Percentiles rank a stretch among this genome's conserved stretches.
Evolutionary conservation across 2,888 invertebrate genomes (phyloP).

Genomic region (Dryadula phaetusa): DNA sequence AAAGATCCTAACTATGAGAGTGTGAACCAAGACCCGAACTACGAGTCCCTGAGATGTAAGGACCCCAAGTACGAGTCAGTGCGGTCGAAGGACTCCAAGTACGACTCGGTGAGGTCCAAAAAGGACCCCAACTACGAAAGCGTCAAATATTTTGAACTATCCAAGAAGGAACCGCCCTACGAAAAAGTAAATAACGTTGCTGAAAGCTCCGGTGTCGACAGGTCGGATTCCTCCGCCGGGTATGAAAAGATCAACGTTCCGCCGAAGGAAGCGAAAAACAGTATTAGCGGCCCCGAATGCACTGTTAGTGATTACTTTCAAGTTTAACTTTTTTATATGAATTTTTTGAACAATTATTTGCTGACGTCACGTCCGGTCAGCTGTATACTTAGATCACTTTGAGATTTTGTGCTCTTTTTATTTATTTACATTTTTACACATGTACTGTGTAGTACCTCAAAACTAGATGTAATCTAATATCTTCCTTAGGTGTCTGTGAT

Average conservation of each 20-base stretch:
- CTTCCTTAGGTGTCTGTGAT: constrained; percentile 82
- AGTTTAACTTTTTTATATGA: constrained; percentile 58
- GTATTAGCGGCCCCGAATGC: constrained; percentile 72
- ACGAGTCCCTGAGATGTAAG: constrained; percentile 86
- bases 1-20: constrained; percentile 89
- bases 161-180: constrained; percentile 87
- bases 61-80: constrained; percentile 91
- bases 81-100: constrained; percentile 77
- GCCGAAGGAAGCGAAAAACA: constrained; percentile 66
- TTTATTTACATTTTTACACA: constrained; percentile 63
- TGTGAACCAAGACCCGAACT: constrained; percentile 88
- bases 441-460: constrained; percentile 69
- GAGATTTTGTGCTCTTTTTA: constrained; percentile 70
- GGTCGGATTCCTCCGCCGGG: constrained; percentile 74
- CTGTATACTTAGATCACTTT: constrained; percentile 49
- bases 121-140: constrained; percentile 93
- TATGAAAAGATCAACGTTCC: constrained; percentile 76
- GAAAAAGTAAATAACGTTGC: constrained; percentile 83
- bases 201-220: constrained; percentile 57
- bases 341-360: constrained; percentile 32
- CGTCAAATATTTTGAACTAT: constrained; percentile 88
- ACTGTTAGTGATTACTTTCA: constrained; percentile 80
- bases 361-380: constrained; percentile 27
- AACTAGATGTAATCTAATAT: constrained; percentile 68
- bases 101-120: constrained; percentile 83